Percentiles rank a stretch among this genome's conserved stretches.
These are phyloP conservation scores for Heliconius hewitsoni DNA, from an alignment of 1,140 invertebrate species.

Conservation along the genomic window DNA sequence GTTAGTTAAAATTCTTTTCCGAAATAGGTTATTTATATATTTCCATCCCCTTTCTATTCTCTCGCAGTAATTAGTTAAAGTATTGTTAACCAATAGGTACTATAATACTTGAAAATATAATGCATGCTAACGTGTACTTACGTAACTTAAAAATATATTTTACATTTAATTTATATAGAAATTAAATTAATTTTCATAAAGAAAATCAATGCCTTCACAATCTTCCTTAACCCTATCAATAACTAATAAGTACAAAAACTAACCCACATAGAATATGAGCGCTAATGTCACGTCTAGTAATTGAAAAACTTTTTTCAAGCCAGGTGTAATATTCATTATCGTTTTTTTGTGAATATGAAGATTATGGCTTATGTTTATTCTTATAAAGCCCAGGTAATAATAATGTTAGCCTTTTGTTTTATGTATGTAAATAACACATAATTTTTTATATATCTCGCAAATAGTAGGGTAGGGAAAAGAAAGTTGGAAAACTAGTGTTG, in stretches of 20 bases:
- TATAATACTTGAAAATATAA: too few species aligned
- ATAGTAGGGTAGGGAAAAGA: too few species aligned
- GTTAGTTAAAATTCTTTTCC: too few species aligned
- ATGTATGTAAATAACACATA: neutral
- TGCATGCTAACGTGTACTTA: too few species aligned
- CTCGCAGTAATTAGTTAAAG: too few species aligned
- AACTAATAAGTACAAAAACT: neutral
- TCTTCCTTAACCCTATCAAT: neutral
- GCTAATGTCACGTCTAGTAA: slow-evolving; percentile 9
- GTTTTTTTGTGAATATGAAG: slow-evolving; percentile 7
- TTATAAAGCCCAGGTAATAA: neutral
- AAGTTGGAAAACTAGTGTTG: too few species aligned
- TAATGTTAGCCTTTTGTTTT: neutral
- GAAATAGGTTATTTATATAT: too few species aligned
- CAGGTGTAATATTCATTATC: slow-evolving; percentile 19
- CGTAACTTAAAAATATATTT: too few species aligned
- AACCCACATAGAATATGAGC: neutral
- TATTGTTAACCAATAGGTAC: too few species aligned
- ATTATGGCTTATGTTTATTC: neutral
- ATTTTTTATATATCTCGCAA: too few species aligned
- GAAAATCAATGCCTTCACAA: neutral
- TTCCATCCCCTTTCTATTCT: too few species aligned
- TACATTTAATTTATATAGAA: neutral
- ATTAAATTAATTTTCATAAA: neutral
- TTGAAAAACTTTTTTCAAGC: slow-evolving; percentile 22